Percentiles rank a stretch among this genome's conserved stretches.
These are phyloP conservation scores for Vollenhovia emeryi DNA, from an alignment of 1,140 invertebrate species.

Conservation along the genomic window DNA sequence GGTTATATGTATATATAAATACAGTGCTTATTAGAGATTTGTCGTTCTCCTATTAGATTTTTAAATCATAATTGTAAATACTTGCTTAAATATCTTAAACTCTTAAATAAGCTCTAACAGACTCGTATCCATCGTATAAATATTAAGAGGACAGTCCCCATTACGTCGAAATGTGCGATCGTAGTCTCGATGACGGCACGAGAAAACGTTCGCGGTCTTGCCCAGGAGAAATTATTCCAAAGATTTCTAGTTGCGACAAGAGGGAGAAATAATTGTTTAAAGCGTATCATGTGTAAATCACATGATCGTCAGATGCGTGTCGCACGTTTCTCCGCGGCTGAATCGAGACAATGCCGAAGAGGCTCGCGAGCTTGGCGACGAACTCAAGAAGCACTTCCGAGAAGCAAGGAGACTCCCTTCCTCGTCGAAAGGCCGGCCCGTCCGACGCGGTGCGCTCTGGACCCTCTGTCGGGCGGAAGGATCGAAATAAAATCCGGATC, in stretches of 20 bases:
- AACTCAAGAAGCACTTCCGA: conserved; percentile 1
- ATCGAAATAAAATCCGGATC: conserved; percentile 60
- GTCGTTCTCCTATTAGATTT: conserved; percentile 18
- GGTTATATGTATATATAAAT: conserved; percentile 37
- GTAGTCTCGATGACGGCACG: background rate
- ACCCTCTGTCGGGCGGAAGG: conserved; percentile 8
- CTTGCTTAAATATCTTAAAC: conserved; percentile 51
- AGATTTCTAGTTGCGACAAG: background rate
- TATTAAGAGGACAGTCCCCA: background rate
- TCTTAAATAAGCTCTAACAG: conserved; percentile 44
- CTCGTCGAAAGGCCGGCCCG: conserved; percentile 8
- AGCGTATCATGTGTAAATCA: background rate
- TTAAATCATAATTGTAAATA: conserved; percentile 34
- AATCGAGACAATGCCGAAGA: conserved; percentile 48
- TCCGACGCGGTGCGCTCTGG: background rate
- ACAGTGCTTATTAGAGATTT: conserved; percentile 20
- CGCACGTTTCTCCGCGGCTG: background rate
- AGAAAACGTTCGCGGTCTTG: background rate
- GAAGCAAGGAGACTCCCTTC: background rate
- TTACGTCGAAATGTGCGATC: background rate
- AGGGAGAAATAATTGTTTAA: conserved; percentile 8
- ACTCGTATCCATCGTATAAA: conserved; percentile 4
- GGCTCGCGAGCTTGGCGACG: conserved; percentile 2
- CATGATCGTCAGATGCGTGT: background rate
- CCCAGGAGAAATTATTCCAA: background rate